Percentiles rank a stretch among this genome's conserved stretches.
These are phyloP conservation scores for Alaudala cheleensis DNA, from an alignment of 2,113 vertebrate genomes.

Conservation along the genomic window DNA sequence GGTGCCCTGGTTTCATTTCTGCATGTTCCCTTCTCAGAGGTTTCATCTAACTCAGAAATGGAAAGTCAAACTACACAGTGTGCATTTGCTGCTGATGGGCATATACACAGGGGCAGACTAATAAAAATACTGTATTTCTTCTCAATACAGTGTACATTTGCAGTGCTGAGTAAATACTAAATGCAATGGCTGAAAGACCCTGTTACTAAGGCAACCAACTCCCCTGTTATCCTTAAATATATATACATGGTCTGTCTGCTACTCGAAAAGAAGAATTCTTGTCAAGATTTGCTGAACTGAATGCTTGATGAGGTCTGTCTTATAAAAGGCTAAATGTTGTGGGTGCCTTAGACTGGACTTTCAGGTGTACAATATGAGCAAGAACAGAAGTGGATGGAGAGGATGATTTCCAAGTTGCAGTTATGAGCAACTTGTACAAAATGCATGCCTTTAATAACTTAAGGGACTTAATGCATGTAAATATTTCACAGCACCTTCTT, in stretches of 20 bases:
- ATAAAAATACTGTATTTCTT: constrained; percentile 23
- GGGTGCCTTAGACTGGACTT: not conserved
- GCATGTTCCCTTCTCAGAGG: not conserved
- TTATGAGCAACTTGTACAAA: not conserved
- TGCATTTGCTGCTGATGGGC: not conserved
- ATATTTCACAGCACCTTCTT: not conserved
- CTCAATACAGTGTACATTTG: not conserved
- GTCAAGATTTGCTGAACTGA: not conserved
- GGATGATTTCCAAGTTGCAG: not conserved
- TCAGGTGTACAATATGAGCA: not conserved
- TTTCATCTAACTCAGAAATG: constrained; percentile 42
- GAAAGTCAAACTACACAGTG: constrained; percentile 17
- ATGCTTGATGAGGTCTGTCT: not conserved
- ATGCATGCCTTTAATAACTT: not conserved
- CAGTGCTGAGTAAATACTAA: constrained; percentile 45
- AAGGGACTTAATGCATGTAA: not conserved
- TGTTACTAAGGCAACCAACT: constrained; percentile 52
- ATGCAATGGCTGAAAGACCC: not conserved
- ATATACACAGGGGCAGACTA: not conserved
- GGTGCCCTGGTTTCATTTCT: constrained; percentile 62
- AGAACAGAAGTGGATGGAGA: not conserved
- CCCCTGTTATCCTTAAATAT: not conserved
- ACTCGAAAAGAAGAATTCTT: not conserved
- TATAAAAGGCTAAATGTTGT: not conserved
- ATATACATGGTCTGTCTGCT: not conserved